These are phyloP conservation scores for Camponotus fellah DNA, from an alignment of 2,888 invertebrate species.

Conservation along the genomic window DNA sequence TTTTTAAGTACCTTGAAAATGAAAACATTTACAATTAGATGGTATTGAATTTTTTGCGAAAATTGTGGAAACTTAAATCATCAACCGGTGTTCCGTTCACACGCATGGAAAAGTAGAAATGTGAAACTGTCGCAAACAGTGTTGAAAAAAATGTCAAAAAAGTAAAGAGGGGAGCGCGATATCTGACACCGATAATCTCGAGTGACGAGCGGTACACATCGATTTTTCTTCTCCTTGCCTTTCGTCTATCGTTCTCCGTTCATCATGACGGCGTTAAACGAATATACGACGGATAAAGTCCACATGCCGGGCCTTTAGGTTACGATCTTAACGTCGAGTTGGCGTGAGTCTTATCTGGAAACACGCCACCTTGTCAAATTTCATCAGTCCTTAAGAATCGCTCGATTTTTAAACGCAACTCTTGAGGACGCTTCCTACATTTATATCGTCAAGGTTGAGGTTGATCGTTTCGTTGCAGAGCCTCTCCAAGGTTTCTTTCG, in stretches of 20 bases:
- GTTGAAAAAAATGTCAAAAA: conserved; percentile 34
- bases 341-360: conserved; percentile 80
- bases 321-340: conserved; percentile 79
- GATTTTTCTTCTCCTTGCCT: conserved; percentile 45
- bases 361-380: conserved; percentile 53
- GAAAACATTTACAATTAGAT: neutral
- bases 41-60: neutral
- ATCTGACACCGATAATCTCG: conserved; percentile 62
- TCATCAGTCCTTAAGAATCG: conserved; percentile 44
- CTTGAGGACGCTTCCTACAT: neutral
- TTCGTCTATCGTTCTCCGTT: conserved; percentile 48
- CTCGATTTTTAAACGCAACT: conserved; percentile 53
- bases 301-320: conserved; percentile 29
- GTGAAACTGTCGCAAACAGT: conserved; percentile 11
- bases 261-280: conserved; percentile 43
- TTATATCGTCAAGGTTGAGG: conserved; percentile 66
- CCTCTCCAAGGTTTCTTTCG: neutral
- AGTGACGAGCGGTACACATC: conserved; percentile 50
- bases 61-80: neutral
- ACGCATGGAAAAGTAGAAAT: neutral
- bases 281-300: conserved; percentile 54
- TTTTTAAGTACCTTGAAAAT: too few relatives aligned
- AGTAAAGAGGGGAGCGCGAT: conserved; percentile 44
- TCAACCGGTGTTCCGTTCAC: neutral
- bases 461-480: neutral